These are phyloP conservation scores for Homarus americanus DNA, from an alignment of 1,140 invertebrate genomes.

Conservation along the genomic window DNA sequence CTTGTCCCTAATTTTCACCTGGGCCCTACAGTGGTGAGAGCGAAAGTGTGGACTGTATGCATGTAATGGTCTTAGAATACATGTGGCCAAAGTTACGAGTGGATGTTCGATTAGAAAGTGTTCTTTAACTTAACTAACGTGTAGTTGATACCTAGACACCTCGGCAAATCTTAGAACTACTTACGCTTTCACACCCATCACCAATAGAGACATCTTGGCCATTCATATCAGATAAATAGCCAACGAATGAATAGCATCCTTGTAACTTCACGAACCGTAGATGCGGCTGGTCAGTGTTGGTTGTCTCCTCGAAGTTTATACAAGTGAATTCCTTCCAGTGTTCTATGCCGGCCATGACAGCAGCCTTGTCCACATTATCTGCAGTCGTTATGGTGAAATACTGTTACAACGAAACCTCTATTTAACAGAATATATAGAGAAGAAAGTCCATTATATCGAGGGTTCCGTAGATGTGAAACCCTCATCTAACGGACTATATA, in stretches of 20 bases:
- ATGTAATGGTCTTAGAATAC: too few relatives aligned
- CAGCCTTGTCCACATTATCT: neutral
- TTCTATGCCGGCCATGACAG: constrained; percentile 14
- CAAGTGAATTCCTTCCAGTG: constrained; percentile 70
- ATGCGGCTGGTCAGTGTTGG: constrained; percentile 45
- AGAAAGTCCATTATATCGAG: too few relatives aligned
- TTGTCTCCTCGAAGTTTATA: constrained; percentile 43
- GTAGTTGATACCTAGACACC: neutral
- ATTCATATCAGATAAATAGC: constrained; percentile 63
- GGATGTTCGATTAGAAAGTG: too few relatives aligned
- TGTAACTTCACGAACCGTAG: constrained; percentile 36
- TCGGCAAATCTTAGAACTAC: neutral
- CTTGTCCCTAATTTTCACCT: too few relatives aligned
- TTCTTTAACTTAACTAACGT: too few relatives aligned
- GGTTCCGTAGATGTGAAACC: too few relatives aligned
- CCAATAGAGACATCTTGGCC: constrained; percentile 77
- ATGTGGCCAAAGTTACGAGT: too few relatives aligned
- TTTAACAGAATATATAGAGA: too few relatives aligned
- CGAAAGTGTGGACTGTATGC: too few relatives aligned
- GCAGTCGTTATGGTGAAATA: neutral
- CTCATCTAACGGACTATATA: too few relatives aligned
- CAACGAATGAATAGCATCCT: constrained; percentile 77
- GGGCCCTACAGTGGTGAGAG: too few relatives aligned
- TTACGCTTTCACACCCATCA: constrained; percentile 77
- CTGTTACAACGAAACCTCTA: too few relatives aligned